Base-by-base conservation (phyloP, 2,113 vertebrate genomes). In the Chlorodrepanis virens region DNA sequence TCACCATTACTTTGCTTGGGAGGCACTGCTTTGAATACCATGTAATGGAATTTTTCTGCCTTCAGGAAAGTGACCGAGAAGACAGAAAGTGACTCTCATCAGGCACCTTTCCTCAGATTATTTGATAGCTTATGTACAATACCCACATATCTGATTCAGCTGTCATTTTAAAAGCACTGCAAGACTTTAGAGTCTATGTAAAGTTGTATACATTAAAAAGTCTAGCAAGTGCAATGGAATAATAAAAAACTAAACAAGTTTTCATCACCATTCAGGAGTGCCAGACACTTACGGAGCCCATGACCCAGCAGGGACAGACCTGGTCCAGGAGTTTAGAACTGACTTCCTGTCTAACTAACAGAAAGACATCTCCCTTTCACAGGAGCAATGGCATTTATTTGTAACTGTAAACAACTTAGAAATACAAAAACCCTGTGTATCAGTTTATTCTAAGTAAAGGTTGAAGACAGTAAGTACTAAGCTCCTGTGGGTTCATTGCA, bases 51-150 rank as follows among this genome's bases (percentile, higher is more conserved):
- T 60, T 83, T 74, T 60, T 67, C 67, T 21, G 67, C 22, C 5
- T 49, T 35, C 40, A 75, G 56, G 11, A 67, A 91, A 39, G 39
- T 39, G 35, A 57, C 21, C 28, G n/a, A 57, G 25, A 78, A 87
- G 45, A 57, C 8, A 61, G n/a, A 49, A 78, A 39, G 14, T 0
- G 0, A 68, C 19, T 31, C 16, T 68, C 15, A 42, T 17, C 39
- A 63, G 35, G 13, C 8, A 23, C 5, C 25, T 69, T 28, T 37
- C 54, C 31, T 76, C 33, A 9, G 5, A 18, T 49, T 83, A 49
- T 39, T 69, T 72, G 37, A 57, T 10, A 49, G 60, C 53, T 45
- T 52, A 42, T 2, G 5, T 70, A 35, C 28, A 61, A 63, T 61
- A 49, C 3, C 9, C 15, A 56, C 56, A 52, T 37, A 77, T 7